phyloP scores from a whole-genome alignment of 2,113 vertebrate species.

The Heptranchias perlo region DNA sequence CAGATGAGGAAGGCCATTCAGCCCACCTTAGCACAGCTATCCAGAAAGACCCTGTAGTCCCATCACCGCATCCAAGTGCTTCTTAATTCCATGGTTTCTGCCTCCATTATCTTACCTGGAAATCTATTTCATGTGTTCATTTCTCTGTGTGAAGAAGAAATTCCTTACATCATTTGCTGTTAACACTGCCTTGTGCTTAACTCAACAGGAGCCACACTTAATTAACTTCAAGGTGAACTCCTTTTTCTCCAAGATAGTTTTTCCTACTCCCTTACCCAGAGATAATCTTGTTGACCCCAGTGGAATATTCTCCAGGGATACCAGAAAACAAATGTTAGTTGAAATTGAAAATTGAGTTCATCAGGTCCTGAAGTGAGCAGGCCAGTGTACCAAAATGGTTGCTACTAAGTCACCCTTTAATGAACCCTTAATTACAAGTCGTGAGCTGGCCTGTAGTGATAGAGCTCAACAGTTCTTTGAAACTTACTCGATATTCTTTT shows the following conservation, averaged over 20 bases:
- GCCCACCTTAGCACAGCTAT: neutral
- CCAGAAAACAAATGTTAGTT: neutral
- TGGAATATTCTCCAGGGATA: neutral
- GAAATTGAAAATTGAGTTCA: neutral
- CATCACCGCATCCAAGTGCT: neutral
- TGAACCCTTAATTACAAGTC: neutral
- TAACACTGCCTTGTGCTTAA: neutral
- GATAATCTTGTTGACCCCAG: neutral
- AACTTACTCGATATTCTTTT: constrained; percentile 73
- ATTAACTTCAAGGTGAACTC: neutral
- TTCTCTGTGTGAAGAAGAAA: neutral
- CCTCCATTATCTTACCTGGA: neutral
- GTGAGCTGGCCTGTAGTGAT: neutral
- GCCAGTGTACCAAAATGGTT: neutral
- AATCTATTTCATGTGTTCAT: neutral
- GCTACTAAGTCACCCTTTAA: neutral
- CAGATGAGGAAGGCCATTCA: neutral
- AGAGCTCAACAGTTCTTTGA: neutral
- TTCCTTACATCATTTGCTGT: neutral
- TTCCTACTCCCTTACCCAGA: neutral
- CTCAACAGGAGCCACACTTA: neutral
- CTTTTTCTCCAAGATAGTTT: neutral
- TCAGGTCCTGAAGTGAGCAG: neutral
- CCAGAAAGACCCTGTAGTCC: neutral
- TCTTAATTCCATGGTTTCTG: neutral